Base-by-base conservation (phyloP, 53 echinoderm and acorn worm genomes). In the Stichopus horrens region DNA sequence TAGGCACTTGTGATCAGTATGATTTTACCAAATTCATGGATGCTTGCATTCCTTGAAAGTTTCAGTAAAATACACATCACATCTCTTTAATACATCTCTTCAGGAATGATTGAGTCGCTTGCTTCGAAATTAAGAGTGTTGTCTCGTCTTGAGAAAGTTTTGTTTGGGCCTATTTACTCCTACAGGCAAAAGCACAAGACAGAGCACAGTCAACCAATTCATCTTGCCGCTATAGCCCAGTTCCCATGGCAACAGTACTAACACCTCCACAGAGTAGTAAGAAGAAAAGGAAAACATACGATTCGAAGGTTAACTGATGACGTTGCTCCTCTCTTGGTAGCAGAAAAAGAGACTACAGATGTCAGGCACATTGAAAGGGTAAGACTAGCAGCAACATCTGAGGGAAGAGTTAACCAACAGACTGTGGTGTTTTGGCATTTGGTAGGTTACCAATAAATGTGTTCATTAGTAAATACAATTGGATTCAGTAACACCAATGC, bases 241-340 rank as follows among this genome's bases (percentile, higher is more conserved):
- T 94, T 11, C 93, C 94, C 73, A 87, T 96, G 88, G 89, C 96
- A 66, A 95, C 92, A 75, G 94, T 99, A 53, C 91, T 99, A 7
- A 99, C 99, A 53, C 99, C 99, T 10, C 98, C 98, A 19, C 95
- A 98, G 59, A 98, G 96, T 77, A 90, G 90, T 58, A 94, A 95
- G 75, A 99, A 99, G 60, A 65, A 71, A 18, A 71, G 71, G 18
- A 71, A 71, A 20, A 20, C 71, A 6, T 18, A 60, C 7, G 63
- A 11, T 60, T 9, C 63, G 9, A 14, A 60, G 63, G 14, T 67
- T 5, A 67, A 67, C 13, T 5, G 67, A 0, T 67, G 67, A 67
- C 67, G n/a, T 67, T 67, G 67, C 67, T 67, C 19, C 16, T 4
- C 16, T 18, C 7, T 71, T 0, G 11, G 18, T 4, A 71, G 19